Conservation (phyloP, 1,140 invertebrate species). For the Drosophila nigromelanica region DNA sequence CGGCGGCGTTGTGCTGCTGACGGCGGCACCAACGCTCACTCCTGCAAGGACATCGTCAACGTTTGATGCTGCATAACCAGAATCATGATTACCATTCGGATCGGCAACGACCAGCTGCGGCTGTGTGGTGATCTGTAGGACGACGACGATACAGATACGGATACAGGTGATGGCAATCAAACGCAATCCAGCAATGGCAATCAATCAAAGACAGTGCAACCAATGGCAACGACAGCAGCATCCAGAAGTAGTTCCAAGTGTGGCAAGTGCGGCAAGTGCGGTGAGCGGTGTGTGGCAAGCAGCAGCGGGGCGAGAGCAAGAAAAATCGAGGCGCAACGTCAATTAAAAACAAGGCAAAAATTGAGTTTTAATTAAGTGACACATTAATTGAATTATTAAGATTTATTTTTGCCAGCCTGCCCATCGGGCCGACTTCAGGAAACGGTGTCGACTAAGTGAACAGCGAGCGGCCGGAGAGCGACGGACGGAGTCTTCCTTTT, state of each 20-base stretch:
- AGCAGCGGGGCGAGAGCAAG: conserved; percentile 3
- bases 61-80: conserved; percentile 90
- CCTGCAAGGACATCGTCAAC: conserved; percentile 85
- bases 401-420: conserved; percentile 57
- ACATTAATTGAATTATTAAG: conserved; percentile 80
- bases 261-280: background rate
- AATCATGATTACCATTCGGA: conserved; percentile 92
- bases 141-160: background rate
- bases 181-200: conserved; percentile 37
- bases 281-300: conserved; percentile 1
- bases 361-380: conserved; percentile 80
- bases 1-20: conserved; percentile 83
- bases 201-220: conserved; percentile 43
- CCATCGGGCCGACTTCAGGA: background rate
- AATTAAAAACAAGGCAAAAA: conserved; percentile 75
- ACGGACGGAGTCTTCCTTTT: conserved; percentile 22
- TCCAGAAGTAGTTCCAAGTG: background rate
- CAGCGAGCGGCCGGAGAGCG: background rate
- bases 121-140: conserved; percentile 84
- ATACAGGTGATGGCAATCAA: conserved; percentile 15
- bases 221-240: conserved; percentile 3
- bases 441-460: background rate
- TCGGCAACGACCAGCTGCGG: conserved; percentile 85
- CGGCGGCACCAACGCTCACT: conserved; percentile 64
- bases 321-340: conserved; percentile 57